Conservation (phyloP, 2,888 invertebrate genomes). For the Apomyelois bistriatella region DNA sequence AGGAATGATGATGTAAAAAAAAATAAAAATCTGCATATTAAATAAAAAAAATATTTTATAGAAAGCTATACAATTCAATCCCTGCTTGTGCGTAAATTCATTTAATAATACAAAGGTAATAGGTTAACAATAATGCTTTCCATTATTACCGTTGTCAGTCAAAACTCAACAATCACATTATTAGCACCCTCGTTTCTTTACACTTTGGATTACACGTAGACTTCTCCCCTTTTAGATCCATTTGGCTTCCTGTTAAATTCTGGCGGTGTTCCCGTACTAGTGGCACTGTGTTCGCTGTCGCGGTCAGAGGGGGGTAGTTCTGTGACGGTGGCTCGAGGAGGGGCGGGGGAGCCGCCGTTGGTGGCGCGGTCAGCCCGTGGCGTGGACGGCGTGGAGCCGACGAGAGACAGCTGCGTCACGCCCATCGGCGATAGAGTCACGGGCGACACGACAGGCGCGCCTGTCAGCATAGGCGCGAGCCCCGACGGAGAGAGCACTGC, state of each 20-base stretch:
- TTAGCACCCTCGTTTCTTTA: constrained; percentile 31
- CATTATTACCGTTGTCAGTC: constrained; percentile 20
- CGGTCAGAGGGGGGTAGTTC: constrained; percentile 48
- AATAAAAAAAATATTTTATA: constrained; percentile 43
- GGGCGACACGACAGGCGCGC: constrained; percentile 71
- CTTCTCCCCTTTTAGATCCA: constrained; percentile 65
- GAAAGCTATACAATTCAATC: constrained; percentile 57
- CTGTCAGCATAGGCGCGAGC: constrained; percentile 60
- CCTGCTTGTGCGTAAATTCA: constrained; percentile 61
- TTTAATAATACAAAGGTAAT: constrained; percentile 33
- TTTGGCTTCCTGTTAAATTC: constrained; percentile 51
- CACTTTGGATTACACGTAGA: constrained; percentile 53
- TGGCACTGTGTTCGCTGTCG: constrained; percentile 52
- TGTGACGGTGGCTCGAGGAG: constrained; percentile 46
- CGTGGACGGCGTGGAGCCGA: constrained; percentile 76
- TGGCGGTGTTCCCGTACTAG: constrained; percentile 43
- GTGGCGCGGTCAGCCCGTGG: constrained; percentile 50
- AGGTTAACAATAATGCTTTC: constrained; percentile 31
- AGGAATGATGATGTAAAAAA: not conserved
- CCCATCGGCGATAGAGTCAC: constrained; percentile 79
- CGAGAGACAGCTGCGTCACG: constrained; percentile 78
- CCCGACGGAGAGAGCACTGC: constrained; percentile 85
- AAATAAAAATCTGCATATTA: not conserved
- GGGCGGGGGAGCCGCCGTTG: constrained; percentile 50
- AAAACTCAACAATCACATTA: constrained; percentile 32